Base-by-base conservation (phyloP, 2,113 vertebrate species). In the Lampris incognitus region DNA sequence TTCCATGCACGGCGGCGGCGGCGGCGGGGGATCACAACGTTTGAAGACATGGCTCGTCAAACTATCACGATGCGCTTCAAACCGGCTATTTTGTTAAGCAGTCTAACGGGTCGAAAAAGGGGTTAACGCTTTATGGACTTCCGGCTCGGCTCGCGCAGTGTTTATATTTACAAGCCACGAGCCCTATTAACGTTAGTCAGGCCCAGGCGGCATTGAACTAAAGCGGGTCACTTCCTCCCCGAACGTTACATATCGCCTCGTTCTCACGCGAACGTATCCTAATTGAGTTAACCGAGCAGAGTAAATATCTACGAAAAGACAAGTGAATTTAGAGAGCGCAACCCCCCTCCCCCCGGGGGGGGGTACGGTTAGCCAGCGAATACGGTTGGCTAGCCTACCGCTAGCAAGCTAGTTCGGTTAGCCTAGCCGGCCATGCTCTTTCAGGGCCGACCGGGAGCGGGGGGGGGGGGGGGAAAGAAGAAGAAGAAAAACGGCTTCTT, bases 361-460 rank as follows among this genome's bases (percentile, higher is more conserved):
- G 24, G 24, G 24, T 24, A 24, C 24, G 24, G 24, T 24, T 24
- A 24, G 24, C 24, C 24, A 24, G 24, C 0, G 24, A 24, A 24
- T 24, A 24, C 24, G 24, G 24, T 24, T 37, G 7, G 54, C 70
- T 89, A 85, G 81, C 83, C 72, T 76, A 13, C 42, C 42, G 88
- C 81, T 91, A 87, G 10, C 64, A 40, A 61, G 78, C 78, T 81
- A 83, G 76, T 52, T 9, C 46, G 0, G 59, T 41, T 86, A 89
- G 89, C 89, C 65, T 81, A 86, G 90, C 87, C 90, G 89, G 89
- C 93, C 94, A 94, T 73, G 94, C 93, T 92, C 84, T 77, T 56
- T 24, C 37, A 68, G 75, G 88, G 83, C 79, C 88, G 82, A 79
- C 79, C 73, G 71, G 40, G 69, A 51, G 37, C 37, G 59, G 24